phyloP scores from a whole-genome alignment of 2,797 vertebrate species.

The Chaenodraco wilsoni region DNA sequence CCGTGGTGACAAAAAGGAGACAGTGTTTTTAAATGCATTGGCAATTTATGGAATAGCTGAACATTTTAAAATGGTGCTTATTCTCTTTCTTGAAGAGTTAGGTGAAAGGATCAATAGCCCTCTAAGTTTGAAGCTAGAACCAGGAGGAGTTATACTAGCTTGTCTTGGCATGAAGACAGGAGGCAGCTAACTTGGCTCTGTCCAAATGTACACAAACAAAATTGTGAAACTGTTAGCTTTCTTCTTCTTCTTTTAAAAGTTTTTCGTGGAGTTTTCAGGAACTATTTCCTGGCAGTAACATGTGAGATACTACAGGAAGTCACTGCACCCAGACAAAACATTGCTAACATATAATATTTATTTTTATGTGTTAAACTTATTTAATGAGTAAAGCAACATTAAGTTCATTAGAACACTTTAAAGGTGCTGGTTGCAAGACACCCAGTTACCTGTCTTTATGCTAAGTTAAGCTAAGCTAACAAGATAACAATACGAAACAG shows the following conservation, averaged over 20 bases:
- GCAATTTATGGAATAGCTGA: background rate
- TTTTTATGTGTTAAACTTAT: background rate
- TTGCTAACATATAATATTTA: background rate
- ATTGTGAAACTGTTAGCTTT: background rate
- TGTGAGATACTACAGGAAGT: background rate
- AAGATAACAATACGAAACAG: too few relatives aligned
- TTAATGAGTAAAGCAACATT: background rate
- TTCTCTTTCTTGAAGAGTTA: too few relatives aligned
- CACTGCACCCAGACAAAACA: background rate
- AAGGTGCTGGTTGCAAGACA: background rate
- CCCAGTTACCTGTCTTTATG: background rate
- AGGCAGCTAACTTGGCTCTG: background rate
- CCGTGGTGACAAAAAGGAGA: background rate
- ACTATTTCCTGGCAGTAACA: background rate
- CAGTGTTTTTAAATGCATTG: background rate
- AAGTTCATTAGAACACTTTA: background rate
- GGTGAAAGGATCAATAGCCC: too few relatives aligned
- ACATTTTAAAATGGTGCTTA: background rate
- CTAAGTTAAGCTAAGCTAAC: slow-evolving; percentile 8
- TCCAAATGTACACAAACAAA: background rate
- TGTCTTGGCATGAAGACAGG: too few relatives aligned
- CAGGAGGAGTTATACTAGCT: too few relatives aligned
- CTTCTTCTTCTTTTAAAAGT: background rate
- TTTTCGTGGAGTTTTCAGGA: background rate
- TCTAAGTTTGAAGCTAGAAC: too few relatives aligned